Base-by-base conservation (phyloP, 2,797 vertebrate species). In the Anomalospiza imberbis region DNA sequence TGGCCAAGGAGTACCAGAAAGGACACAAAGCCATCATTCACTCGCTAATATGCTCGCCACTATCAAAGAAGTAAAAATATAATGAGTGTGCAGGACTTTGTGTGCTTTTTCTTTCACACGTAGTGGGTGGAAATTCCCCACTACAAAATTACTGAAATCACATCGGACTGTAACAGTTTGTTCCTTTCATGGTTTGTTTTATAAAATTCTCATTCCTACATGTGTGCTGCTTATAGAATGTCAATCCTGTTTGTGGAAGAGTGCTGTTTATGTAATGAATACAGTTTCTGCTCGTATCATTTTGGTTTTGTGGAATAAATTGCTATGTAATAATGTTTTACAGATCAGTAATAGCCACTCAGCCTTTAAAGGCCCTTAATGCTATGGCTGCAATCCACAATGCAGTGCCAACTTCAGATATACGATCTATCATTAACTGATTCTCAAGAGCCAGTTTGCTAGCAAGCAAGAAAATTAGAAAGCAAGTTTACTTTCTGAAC, bases 91-190 rank as follows among this genome's bases (percentile, higher is more conserved):
- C 78, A 77, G 94, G 58, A 93, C 89, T 71, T 22, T 36, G 79
- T 85, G 91, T 80, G 62, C 91, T 88, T 96, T 95, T 94, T 68
- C 53, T 88, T 89, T 94, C 93, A 85, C 5, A 21, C 47, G 3
- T 60, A 77, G 81, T 90, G 85, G 89, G 91, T 95, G 94, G 94
- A 97, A 97, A 96, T 95, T 97, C 92, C 66, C 88, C 79, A 45
- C 77, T 85, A 93, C 86, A 93, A 89, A 85, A 94, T 83, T 36
- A 83, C 91, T 83, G 54, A 88, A 83, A 93, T 91, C 81, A 73
- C 76, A 78, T 91, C 81, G 81, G 65, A 57, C 70, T 63, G 65
- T 90, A 96, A 97, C 94, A 89, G 74, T 93, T 89, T 96, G 91
- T 96, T 97, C 95, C 89, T 91, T 92, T 73, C 73, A 76, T 34